These are phyloP conservation scores for Melanostoma scalare DNA, from an alignment of 2,888 invertebrate genomes.

Conservation along the genomic window DNA sequence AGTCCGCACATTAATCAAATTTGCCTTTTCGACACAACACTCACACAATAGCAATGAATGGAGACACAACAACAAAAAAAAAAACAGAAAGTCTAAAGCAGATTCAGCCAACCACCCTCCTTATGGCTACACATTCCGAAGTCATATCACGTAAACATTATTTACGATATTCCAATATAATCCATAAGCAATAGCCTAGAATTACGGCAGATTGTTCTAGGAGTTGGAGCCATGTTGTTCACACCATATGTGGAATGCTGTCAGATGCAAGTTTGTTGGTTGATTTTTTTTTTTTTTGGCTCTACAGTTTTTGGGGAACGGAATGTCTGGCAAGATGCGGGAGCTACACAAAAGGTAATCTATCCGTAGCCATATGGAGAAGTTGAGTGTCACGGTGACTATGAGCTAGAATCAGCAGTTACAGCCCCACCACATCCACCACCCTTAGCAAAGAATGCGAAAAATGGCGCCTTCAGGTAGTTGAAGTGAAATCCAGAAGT, in stretches of 20 bases:
- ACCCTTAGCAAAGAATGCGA: slow-evolving; percentile 22
- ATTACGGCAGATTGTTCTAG: slow-evolving; percentile 68
- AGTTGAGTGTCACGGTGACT: slow-evolving; percentile 38
- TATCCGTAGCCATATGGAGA: slow-evolving; percentile 43
- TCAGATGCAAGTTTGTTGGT: slow-evolving; percentile 59
- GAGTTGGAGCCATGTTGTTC: slow-evolving; percentile 60
- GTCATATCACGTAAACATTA: slow-evolving; percentile 79
- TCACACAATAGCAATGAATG: slow-evolving; percentile 25
- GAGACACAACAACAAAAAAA: slow-evolving; percentile 9
- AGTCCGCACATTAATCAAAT: slow-evolving; percentile 70
- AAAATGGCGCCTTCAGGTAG: slow-evolving; percentile 37
- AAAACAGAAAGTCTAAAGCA: slow-evolving; percentile 14
- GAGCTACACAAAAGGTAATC: slow-evolving; percentile 58
- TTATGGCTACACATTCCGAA: slow-evolving; percentile 55
- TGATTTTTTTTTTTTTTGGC: slow-evolving; percentile 23
- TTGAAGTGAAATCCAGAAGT: slow-evolving; percentile 59
- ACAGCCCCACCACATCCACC: background rate
- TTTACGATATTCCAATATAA: slow-evolving; percentile 81
- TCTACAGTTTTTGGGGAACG: background rate
- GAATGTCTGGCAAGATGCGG: slow-evolving; percentile 47
- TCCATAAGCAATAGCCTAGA: slow-evolving; percentile 75
- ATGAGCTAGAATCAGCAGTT: slow-evolving; percentile 36
- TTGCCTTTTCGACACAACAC: slow-evolving; percentile 53
- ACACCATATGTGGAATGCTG: slow-evolving; percentile 63
- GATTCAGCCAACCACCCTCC: slow-evolving; percentile 31